These are phyloP conservation scores for Acrocephalus arundinaceus DNA, from an alignment of 2,113 vertebrate species.

Conservation along the genomic window DNA sequence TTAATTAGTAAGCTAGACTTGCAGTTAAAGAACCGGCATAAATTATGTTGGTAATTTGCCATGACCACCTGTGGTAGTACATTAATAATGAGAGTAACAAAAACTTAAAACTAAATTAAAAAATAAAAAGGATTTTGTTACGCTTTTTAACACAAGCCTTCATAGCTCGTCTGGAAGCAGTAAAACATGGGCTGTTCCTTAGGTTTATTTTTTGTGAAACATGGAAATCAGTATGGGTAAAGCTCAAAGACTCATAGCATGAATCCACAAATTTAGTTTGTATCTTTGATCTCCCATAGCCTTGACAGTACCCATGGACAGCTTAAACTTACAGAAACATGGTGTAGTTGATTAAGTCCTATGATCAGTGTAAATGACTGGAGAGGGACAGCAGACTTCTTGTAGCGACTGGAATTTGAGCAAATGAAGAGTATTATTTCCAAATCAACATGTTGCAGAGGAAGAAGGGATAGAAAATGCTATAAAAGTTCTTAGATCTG, in stretches of 20 bases:
- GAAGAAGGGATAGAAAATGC: not conserved
- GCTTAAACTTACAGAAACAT: not conserved
- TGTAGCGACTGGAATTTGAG: not conserved
- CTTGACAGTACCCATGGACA: not conserved
- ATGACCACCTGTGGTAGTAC: slow-evolving; percentile 8
- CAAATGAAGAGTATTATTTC: not conserved
- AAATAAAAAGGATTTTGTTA: not conserved
- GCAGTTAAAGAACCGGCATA: not conserved
- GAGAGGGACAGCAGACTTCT: not conserved
- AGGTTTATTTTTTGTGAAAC: not conserved
- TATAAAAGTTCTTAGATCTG: slow-evolving; percentile 34
- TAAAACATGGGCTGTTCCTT: not conserved
- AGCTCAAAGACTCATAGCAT: not conserved
- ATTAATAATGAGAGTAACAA: slow-evolving; percentile 20
- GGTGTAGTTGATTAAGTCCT: not conserved
- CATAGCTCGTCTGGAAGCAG: not conserved
- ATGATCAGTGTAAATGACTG: not conserved
- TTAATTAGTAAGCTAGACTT: slow-evolving; percentile 3
- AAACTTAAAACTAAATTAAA: not conserved
- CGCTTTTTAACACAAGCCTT: not conserved
- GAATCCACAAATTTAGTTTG: not conserved
- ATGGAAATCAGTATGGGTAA: not conserved
- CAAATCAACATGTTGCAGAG: not conserved
- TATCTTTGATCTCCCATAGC: not conserved
- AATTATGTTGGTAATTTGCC: slow-evolving; percentile 22